Percentiles rank a stretch among this genome's conserved stretches.
Evolutionary conservation across 1,140 invertebrate genomes (phyloP).

Genomic region (Hycleus phaleratus): DNA sequence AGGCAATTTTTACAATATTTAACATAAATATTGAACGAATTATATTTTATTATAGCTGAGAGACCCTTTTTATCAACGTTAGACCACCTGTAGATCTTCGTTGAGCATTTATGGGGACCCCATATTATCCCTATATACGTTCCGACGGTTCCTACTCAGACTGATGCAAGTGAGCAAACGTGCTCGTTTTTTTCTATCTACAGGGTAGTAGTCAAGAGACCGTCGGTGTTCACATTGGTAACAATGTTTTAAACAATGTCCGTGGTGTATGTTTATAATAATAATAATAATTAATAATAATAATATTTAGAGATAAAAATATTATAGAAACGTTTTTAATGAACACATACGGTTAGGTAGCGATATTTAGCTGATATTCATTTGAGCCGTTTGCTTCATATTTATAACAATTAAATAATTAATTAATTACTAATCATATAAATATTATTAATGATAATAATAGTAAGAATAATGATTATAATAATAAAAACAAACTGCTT

Average conservation of each 20-base stretch:
- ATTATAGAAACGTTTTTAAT: not conserved
- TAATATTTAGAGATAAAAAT: no score
- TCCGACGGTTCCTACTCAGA: conserved; percentile 7
- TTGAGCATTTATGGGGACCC: not conserved
- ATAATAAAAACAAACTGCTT: conserved; percentile 30
- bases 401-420: no score
- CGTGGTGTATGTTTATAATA: conserved; percentile 10
- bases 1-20: conserved; percentile 24
- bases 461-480: conserved; percentile 7
- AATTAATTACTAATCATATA: no score
- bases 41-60: conserved; percentile 2
- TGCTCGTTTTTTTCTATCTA: conserved; percentile 13
- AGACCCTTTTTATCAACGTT: conserved; percentile 7
- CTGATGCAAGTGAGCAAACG: conserved; percentile 6
- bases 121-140: not conserved
- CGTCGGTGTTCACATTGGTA: conserved; percentile 7
- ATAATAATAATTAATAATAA: no score
- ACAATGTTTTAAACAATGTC: conserved; percentile 5
- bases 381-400: conserved; percentile 10
- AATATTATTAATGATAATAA: no score
- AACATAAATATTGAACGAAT: not conserved
- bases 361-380: conserved; percentile 7
- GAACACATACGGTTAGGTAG: conserved; percentile 5
- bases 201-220: conserved; percentile 31
- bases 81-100: not conserved